A percentile compares a stretch with the other conserved stretches of the same genome.
phyloP scores from a whole-genome alignment of 1,140 invertebrate species.

The Drosophila gunungcola region DNA sequence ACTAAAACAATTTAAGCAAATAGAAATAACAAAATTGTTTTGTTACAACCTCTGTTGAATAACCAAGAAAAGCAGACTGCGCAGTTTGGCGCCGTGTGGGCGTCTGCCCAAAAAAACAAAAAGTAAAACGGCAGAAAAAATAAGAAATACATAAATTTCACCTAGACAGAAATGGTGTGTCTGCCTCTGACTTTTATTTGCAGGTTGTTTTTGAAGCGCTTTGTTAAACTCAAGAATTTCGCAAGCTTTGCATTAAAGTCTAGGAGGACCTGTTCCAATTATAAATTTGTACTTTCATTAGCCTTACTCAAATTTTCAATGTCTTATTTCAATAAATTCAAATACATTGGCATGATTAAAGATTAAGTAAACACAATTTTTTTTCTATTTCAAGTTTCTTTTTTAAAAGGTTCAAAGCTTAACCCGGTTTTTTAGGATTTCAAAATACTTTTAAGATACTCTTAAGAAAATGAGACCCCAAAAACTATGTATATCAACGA shows the following conservation, averaged over 20 bases:
- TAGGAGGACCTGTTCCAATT: not conserved
- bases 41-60: conserved; percentile 52
- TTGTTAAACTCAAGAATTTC: conserved; percentile 1
- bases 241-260: not conserved
- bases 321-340: too few species aligned
- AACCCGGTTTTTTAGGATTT: too few species aligned
- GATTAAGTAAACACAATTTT: too few species aligned
- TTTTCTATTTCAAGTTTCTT: too few species aligned
- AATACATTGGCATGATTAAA: too few species aligned
- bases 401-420: too few species aligned
- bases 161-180: conserved; percentile 45
- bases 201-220: conserved; percentile 52
- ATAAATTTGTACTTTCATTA: not conserved
- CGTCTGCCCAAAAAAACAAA: conserved; percentile 64
- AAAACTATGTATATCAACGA: too few species aligned
- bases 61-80: conserved; percentile 64
- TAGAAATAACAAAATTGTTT: conserved; percentile 7
- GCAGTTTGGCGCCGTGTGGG: conserved; percentile 77
- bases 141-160: conserved; percentile 48
- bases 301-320: too few species aligned
- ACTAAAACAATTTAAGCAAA: not conserved
- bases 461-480: too few species aligned
- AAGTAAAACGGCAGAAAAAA: conserved; percentile 34
- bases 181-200: conserved; percentile 63
- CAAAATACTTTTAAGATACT: too few species aligned